Evolutionary conservation across 2,113 vertebrate species (phyloP).

Genomic region (Lipophrys pholis): DNA sequence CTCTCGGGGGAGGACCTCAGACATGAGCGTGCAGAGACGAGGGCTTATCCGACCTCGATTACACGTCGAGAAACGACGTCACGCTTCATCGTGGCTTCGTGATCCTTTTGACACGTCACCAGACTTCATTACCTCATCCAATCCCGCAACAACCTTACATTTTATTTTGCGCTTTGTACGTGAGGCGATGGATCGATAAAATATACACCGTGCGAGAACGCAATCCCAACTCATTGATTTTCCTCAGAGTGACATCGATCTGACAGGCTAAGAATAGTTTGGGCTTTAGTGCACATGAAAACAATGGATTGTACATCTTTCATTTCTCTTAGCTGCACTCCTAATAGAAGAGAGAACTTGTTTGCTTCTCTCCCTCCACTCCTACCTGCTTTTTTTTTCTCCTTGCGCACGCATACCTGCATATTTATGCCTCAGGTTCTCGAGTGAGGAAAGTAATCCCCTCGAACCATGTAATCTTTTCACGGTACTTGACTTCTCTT

Average conservation of each 20-base stretch:
- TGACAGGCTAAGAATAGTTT: slow-evolving; percentile 31
- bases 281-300: slow-evolving; percentile 1
- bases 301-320: too few relatives aligned
- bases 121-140: slow-evolving; percentile 4
- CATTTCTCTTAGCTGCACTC: neutral
- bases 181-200: slow-evolving; percentile 37
- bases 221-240: slow-evolving; percentile 51
- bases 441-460: slow-evolving; percentile 47
- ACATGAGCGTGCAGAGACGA: slow-evolving; percentile 26
- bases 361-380: slow-evolving; percentile 8
- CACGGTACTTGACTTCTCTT: slow-evolving; percentile 55
- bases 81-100: slow-evolving; percentile 36
- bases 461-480: slow-evolving; percentile 46
- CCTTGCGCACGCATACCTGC: slow-evolving; percentile 21
- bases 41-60: slow-evolving; percentile 41
- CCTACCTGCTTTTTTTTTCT: neutral
- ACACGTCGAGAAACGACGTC: neutral
- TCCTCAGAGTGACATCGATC: slow-evolving; percentile 26
- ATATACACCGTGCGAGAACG: slow-evolving; percentile 1
- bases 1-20: slow-evolving; percentile 27
- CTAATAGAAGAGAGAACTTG: neutral
- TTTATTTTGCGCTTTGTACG: slow-evolving; percentile 20
- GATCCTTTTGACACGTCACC: slow-evolving; percentile 32
- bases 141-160: slow-evolving; percentile 16
- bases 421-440: slow-evolving; percentile 44